Conservation (phyloP, 2,797 vertebrate genomes). For the Catharus ustulatus region DNA sequence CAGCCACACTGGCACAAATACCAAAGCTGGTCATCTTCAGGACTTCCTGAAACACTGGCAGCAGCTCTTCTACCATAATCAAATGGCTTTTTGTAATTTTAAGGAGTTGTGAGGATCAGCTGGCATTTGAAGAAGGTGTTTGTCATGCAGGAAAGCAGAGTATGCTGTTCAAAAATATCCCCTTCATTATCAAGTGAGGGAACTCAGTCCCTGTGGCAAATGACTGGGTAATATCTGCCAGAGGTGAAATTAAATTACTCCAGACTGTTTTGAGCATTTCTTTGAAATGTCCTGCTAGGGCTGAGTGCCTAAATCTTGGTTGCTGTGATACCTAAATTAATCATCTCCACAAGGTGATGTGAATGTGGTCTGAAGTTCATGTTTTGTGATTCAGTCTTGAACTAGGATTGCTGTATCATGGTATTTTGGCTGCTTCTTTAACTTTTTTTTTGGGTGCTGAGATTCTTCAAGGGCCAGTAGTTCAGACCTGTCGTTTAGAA, state of each 20-base stretch:
- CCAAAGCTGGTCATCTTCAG: neutral
- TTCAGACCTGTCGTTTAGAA: neutral
- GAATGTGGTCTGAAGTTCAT: neutral
- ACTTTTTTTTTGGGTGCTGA: neutral
- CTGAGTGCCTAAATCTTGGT: neutral
- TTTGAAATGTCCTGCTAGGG: neutral
- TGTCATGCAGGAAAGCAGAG: neutral
- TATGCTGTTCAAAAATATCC: neutral
- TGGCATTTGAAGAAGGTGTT: neutral
- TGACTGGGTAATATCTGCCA: neutral
- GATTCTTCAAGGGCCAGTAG: neutral
- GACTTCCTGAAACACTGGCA: neutral
- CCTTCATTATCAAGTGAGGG: rapidly evolving
- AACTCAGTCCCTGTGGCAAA: neutral
- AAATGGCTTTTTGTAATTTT: neutral
- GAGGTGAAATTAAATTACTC: neutral
- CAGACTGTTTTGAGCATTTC: neutral
- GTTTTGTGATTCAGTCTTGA: neutral
- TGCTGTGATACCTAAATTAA: neutral
- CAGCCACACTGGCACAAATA: neutral
- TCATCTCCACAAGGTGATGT: neutral
- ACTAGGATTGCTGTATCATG: neutral
- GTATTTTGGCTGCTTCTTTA: neutral
- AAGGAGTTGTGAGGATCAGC: neutral
- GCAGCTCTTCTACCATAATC: neutral